Evolutionary conservation across 2,797 vertebrate genomes (phyloP).

Genomic region (Pipistrellus kuhlii): DNA sequence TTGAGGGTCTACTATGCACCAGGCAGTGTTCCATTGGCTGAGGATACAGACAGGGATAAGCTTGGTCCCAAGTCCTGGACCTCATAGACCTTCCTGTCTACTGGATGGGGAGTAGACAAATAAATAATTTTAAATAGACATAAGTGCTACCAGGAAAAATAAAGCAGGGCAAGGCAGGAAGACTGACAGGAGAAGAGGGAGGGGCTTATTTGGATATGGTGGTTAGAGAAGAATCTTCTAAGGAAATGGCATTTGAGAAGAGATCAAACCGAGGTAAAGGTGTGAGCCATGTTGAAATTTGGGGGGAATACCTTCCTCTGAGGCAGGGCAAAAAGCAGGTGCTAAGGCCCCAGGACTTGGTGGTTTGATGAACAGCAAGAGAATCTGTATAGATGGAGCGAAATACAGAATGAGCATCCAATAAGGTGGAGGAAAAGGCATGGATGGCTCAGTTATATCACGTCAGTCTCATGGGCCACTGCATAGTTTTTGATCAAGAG

Average conservation of each 20-base stretch:
- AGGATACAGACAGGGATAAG: not conserved
- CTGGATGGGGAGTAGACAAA: not conserved
- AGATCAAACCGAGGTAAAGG: not conserved
- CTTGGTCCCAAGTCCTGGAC: not conserved
- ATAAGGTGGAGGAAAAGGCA: not conserved
- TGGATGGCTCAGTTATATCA: accelerated
- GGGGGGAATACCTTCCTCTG: not conserved
- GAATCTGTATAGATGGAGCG: not conserved
- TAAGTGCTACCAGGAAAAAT: not conserved
- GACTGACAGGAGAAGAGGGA: not conserved
- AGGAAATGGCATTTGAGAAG: constrained; percentile 25
- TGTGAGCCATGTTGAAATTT: not conserved
- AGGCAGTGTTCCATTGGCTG: not conserved
- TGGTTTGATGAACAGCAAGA: not conserved
- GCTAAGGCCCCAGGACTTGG: not conserved
- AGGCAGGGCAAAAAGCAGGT: not conserved
- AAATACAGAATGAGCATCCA: not conserved
- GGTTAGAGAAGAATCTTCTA: constrained; percentile 11
- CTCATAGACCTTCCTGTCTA: not conserved
- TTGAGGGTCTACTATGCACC: not conserved
- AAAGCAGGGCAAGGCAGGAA: not conserved
- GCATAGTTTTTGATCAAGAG: not conserved
- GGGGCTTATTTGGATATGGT: not conserved
- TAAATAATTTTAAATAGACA: not conserved
- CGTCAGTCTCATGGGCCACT: not conserved